phyloP scores from a whole-genome alignment of 2,113 vertebrate species.

The Pseudonaja textilis region DNA sequence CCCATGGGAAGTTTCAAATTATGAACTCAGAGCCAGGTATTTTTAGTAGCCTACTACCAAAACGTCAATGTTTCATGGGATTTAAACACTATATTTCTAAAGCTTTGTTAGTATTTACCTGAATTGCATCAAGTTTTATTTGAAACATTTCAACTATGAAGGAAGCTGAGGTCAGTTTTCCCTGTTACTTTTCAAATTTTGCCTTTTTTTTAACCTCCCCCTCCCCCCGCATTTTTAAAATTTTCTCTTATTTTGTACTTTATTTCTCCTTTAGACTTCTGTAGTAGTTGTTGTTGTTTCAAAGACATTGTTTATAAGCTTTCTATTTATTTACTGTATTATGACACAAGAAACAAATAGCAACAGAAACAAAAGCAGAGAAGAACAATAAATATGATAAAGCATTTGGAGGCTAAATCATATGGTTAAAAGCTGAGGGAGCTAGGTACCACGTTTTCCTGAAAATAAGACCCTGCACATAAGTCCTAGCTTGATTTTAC shows the following conservation, averaged over 20 bases:
- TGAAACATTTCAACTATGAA: background rate
- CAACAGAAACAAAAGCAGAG: background rate
- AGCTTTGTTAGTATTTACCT: background rate
- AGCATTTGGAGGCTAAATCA: background rate
- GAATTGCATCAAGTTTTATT: background rate
- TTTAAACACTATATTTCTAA: background rate
- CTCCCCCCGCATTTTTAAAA: background rate
- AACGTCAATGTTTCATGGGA: background rate
- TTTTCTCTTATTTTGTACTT: background rate
- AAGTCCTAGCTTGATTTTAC: too few relatives aligned
- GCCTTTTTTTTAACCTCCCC: background rate
- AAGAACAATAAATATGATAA: background rate
- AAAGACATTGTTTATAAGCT: background rate
- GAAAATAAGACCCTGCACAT: too few relatives aligned
- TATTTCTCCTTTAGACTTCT: background rate
- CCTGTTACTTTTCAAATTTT: background rate
- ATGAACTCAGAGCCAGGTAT: background rate
- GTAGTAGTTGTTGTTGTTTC: background rate
- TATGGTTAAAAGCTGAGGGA: background rate
- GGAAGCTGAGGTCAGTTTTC: background rate
- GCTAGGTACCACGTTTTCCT: background rate
- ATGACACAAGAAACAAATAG: background rate
- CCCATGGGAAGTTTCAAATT: background rate
- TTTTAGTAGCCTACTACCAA: background rate
- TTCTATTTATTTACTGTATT: background rate